Evolutionary conservation across 2,113 vertebrate genomes (phyloP), one percentile per base, ranked within the genome.

Genomic region (Dolichotis patagonum): DNA sequence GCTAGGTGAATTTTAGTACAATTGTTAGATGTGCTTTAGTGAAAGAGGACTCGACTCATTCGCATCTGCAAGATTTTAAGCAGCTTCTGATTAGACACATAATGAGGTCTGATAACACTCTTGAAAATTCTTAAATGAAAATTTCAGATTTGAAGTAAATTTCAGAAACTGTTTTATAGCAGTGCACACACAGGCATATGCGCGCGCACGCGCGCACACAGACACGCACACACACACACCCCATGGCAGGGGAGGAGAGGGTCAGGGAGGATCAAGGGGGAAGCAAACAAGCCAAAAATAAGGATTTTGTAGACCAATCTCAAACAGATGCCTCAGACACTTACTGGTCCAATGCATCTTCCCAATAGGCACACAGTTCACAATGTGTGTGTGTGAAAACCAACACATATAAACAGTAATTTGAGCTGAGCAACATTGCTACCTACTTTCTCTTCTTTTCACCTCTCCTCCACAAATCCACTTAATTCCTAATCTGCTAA

Each of bases 401-500:
- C 60, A 28, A 81, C 81, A 10, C 16, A 4, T 24, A 19, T 24
- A 54, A 87, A 90, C 65, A 46, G 78, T 60, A 80, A 84, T 87
- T 5, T 56, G 58, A 92, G 88, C 75, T 71, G 80, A 17, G 87
- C 13, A 35, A 73, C 69, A 65, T 46, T 80, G 35, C 73, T 81
- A 14, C 52, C 54, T 60, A 86, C 91, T 91, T 96, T 89, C 80
- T 87, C 87, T 90, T 91, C 91, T 46, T 78, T 32, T 60, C 75
- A 10, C 78, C 58, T 32, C 38, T 60, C 71, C 62, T 91, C 75
- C 30, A 32, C 67, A 69, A 11, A 63, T 90, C 62, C 62, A 63
- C 96, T 92, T n/a, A 90, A 83, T 94, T 97, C 90, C 92, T 92
- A 95, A 97, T 94, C 73, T 97, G 85, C 56, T 91, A 96, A 90